A percentile compares a stretch with the other conserved stretches of the same genome.
Evolutionary conservation across 2,113 vertebrate species (phyloP).

Genomic region (Indri indri): DNA sequence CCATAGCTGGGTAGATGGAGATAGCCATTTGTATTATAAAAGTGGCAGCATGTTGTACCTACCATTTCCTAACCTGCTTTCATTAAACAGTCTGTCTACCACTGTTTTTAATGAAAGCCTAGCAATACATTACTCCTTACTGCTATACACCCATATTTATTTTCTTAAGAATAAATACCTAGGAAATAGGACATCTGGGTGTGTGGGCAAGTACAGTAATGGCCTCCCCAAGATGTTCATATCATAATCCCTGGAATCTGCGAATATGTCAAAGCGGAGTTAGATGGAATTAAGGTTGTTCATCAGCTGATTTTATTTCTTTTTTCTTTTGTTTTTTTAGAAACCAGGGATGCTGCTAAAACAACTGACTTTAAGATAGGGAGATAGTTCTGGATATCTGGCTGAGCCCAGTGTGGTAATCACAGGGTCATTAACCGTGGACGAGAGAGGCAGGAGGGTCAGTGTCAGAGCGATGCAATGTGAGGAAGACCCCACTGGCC

Average conservation of each 20-base stretch:
- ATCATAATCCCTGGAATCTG: neutral
- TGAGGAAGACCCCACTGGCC: neutral
- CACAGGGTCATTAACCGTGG: neutral
- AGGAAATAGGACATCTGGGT: neutral
- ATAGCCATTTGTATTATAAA: neutral
- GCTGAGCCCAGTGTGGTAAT: neutral
- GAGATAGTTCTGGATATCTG: too few species aligned
- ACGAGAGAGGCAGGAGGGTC: neutral
- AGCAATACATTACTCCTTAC: too few species aligned
- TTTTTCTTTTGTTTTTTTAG: too few species aligned
- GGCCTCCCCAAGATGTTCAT: neutral
- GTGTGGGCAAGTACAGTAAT: neutral
- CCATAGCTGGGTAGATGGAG: neutral
- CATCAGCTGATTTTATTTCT: too few species aligned
- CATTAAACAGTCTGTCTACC: too few species aligned
- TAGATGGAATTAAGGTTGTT: neutral
- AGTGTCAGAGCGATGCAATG: accelerated
- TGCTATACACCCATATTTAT: neutral
- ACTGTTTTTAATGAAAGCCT: neutral
- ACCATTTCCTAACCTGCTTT: neutral
- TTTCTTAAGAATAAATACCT: neutral
- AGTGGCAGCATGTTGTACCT: neutral
- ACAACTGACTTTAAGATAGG: neutral
- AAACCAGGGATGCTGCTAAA: too few species aligned
- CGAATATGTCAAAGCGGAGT: too few species aligned